These are phyloP conservation scores for Carlito syrichta DNA, from an alignment of 2,113 vertebrate species.

Conservation along the genomic window DNA sequence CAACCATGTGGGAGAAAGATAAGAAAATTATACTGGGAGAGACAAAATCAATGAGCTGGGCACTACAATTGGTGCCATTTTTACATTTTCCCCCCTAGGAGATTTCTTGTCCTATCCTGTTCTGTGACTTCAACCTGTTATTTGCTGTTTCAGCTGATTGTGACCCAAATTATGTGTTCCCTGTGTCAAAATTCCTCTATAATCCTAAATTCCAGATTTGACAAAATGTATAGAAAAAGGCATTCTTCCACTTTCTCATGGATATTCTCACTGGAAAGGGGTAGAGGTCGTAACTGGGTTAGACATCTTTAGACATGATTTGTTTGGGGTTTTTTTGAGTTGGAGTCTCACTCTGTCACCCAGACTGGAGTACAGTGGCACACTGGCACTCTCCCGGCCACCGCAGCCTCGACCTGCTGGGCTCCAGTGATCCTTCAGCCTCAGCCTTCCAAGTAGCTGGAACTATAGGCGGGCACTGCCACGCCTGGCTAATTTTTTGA, in stretches of 20 bases:
- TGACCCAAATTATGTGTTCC: not conserved
- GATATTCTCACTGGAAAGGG: not conserved
- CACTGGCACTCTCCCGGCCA: too few relatives aligned
- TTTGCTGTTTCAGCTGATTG: not conserved
- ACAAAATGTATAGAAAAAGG: not conserved
- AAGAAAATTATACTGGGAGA: not conserved
- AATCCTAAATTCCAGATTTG: not conserved
- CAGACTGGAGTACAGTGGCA: too few relatives aligned
- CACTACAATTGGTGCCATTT: not conserved
- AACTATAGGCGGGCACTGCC: too few relatives aligned
- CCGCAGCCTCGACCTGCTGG: too few relatives aligned
- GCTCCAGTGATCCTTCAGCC: too few relatives aligned
- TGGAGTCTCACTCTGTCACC: too few relatives aligned
- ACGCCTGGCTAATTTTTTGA: too few relatives aligned
- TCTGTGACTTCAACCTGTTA: not conserved
- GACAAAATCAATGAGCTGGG: not conserved
- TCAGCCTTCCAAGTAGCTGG: too few relatives aligned
- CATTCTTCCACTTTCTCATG: not conserved
- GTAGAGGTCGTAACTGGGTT: not conserved
- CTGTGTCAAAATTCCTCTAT: not conserved
- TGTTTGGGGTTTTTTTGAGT: too few relatives aligned
- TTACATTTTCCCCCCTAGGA: not conserved
- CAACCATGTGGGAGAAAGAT: not conserved
- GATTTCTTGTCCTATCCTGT: not conserved
- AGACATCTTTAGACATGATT: not conserved